Conservation (phyloP, 2,797 vertebrate species). For the Euphonia xanthogaster region DNA sequence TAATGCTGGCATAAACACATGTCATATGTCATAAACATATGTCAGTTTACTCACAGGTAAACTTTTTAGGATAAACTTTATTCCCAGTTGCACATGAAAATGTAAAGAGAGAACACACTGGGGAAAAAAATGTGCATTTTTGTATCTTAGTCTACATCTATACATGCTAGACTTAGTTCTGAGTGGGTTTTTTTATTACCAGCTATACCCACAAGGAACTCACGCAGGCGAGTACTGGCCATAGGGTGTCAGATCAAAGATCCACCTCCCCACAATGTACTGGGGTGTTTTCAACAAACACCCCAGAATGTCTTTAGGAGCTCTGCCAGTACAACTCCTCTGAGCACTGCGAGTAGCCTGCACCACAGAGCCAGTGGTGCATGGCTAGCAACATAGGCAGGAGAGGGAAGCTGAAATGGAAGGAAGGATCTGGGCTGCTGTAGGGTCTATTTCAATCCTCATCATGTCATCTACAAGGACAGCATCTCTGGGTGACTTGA, state of each 20-base stretch:
- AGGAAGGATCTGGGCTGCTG: neutral
- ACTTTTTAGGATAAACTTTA: slow-evolving; percentile 49
- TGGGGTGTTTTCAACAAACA: neutral
- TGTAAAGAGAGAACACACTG: neutral
- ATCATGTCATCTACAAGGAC: neutral
- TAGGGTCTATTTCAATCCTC: neutral
- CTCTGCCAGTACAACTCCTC: neutral
- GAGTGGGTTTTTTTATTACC: neutral
- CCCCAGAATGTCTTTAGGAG: neutral
- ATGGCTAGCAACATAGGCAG: neutral
- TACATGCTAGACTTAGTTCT: neutral
- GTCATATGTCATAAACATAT: slow-evolving; percentile 63
- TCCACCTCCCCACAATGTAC: neutral
- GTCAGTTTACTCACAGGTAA: slow-evolving; percentile 66
- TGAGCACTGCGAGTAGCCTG: neutral
- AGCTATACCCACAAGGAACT: neutral
- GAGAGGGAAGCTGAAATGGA: neutral
- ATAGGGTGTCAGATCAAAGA: neutral
- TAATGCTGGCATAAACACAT: slow-evolving; percentile 40
- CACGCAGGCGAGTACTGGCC: neutral
- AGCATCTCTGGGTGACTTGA: neutral
- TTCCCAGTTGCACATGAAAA: slow-evolving; percentile 49
- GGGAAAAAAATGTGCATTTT: neutral
- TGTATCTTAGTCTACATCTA: neutral
- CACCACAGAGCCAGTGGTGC: neutral